phyloP scores from a whole-genome alignment of 1,140 invertebrate species.

The Neoseiulus cucumeris region DNA sequence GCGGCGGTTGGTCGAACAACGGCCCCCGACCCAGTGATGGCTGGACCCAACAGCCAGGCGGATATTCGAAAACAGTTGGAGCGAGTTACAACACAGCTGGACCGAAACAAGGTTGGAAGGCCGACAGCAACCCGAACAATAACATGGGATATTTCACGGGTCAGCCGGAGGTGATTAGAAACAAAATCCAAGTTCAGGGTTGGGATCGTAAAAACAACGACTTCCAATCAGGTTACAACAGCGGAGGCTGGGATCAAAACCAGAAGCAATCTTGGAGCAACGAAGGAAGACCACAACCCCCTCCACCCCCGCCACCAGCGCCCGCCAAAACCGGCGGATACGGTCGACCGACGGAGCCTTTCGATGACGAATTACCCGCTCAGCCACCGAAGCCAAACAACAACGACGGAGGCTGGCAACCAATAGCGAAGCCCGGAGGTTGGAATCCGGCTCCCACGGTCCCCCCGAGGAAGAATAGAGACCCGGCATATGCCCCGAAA shows the following conservation, averaged over 20 bases:
- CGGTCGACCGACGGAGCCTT: neutral
- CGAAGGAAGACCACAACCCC: neutral
- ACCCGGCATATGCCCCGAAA: neutral
- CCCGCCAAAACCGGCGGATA: neutral
- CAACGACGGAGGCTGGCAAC: neutral
- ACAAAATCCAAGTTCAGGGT: neutral
- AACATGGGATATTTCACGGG: slow-evolving; percentile 1
- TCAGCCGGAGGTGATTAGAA: neutral
- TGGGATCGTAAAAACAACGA: neutral
- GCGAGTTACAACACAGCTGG: neutral
- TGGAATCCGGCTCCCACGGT: neutral
- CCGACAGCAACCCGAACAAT: no score
- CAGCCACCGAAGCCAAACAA: neutral
- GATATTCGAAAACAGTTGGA: neutral
- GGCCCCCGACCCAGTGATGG: neutral
- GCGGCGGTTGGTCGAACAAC: neutral
- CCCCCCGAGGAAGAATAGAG: neutral
- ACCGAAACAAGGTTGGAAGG: no score
- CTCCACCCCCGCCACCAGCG: neutral
- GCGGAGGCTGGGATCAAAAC: neutral
- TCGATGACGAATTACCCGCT: neutral
- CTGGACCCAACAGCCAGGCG: neutral
- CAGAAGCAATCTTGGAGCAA: neutral
- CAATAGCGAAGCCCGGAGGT: neutral
- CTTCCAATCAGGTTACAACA: neutral